Conservation (phyloP, 2,113 vertebrate genomes). For the Ovis aries region DNA sequence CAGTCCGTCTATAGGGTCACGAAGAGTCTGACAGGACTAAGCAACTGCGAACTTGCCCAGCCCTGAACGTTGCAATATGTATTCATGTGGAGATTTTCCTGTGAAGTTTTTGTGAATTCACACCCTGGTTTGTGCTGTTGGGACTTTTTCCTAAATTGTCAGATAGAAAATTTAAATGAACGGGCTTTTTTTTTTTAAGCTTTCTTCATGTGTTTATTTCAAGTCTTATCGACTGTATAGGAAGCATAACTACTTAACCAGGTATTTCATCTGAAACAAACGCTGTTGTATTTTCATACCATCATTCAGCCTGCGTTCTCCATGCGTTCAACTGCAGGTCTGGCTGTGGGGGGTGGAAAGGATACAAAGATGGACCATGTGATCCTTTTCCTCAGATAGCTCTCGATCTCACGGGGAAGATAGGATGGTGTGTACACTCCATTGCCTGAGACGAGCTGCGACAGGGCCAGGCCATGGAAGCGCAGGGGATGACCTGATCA, state of each 20-base stretch:
- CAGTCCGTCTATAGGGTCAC: not conserved
- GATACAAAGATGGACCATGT: not conserved
- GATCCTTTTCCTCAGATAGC: not conserved
- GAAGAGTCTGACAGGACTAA: not conserved
- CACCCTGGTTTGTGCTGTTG: not conserved
- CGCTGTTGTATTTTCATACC: not conserved
- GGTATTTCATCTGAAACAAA: not conserved
- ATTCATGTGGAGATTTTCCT: not conserved
- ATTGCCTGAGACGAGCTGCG: fast-evolving
- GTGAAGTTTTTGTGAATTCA: not conserved
- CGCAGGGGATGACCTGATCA: not conserved
- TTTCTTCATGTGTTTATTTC: constrained; percentile 35
- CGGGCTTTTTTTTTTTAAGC: not conserved
- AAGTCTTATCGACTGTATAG: not conserved
- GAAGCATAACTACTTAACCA: not conserved
- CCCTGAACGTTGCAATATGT: not conserved
- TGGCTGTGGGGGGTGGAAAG: not conserved
- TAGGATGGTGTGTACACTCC: no score
- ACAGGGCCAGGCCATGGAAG: not conserved
- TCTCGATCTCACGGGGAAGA: not conserved
- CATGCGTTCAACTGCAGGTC: not conserved
- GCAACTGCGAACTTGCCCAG: not conserved
- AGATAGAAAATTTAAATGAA: constrained; percentile 25
- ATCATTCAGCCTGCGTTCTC: not conserved
- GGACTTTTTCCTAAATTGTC: constrained; percentile 10